Evolutionary conservation across 2,888 invertebrate species (phyloP).

Genomic region (Andrena fulva): DNA sequence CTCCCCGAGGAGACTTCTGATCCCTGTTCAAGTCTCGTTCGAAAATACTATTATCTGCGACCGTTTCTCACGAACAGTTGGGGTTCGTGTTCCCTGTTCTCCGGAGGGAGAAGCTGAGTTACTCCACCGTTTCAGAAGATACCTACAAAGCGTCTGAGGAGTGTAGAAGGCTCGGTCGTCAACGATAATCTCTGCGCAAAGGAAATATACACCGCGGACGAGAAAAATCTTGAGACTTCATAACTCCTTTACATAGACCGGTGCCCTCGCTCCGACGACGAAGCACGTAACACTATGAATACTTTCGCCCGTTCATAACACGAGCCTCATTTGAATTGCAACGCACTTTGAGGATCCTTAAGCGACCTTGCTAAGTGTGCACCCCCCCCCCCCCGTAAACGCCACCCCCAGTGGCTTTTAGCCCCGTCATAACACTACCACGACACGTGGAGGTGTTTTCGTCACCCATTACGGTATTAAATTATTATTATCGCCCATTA

Average conservation of each 20-base stretch:
- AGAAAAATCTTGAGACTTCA: neutral
- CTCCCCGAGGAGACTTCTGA: neutral
- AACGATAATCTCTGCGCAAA: no score
- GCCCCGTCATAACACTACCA: slow-evolving; percentile 32
- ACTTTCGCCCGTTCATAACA: neutral
- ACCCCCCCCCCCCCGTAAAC: slow-evolving; percentile 8
- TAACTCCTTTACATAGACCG: neutral
- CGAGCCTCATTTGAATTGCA: slow-evolving; percentile 50
- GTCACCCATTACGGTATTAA: slow-evolving; percentile 47
- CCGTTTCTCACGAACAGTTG: no score
- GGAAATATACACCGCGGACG: no score
- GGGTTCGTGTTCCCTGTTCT: no score
- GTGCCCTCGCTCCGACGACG: neutral
- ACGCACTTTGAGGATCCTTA: slow-evolving; percentile 48
- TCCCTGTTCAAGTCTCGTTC: no score
- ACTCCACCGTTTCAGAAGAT: no score
- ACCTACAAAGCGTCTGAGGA: no score
- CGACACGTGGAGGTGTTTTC: slow-evolving; percentile 50
- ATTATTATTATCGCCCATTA: slow-evolving; percentile 40
- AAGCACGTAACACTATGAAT: neutral
- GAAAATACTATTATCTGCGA: no score
- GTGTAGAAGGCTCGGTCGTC: no score
- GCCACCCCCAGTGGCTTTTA: slow-evolving; percentile 33
- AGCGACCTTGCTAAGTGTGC: slow-evolving; percentile 37
- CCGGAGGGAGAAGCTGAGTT: no score